Conservation (phyloP, 2,888 invertebrate species). For the Papilio gigon region DNA sequence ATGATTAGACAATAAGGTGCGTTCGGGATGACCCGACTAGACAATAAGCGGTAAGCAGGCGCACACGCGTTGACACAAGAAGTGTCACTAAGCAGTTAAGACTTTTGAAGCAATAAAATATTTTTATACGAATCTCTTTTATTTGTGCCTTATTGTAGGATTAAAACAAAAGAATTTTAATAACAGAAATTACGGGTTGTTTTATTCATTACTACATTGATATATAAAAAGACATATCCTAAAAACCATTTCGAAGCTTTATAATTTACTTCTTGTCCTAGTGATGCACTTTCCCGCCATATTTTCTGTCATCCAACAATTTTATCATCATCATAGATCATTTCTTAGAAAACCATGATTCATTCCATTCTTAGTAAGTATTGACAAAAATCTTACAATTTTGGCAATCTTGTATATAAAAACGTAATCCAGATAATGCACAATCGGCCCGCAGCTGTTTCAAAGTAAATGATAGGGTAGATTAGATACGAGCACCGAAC, state of each 20-base stretch:
- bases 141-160: conserved; percentile 36
- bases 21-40: conserved; percentile 24
- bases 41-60: conserved; percentile 39
- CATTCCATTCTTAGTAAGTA: not conserved
- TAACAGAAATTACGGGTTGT: too few relatives aligned
- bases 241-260: too few relatives aligned
- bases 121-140: conserved; percentile 47
- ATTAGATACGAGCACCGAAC: conserved; percentile 28
- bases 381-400: conserved; percentile 15
- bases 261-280: too few relatives aligned
- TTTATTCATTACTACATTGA: too few relatives aligned
- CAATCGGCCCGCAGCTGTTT: conserved; percentile 16
- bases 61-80: conserved; percentile 37
- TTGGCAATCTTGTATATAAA: conserved; percentile 24
- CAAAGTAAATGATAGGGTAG: conserved; percentile 33
- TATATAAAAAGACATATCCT: too few relatives aligned
- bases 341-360: not conserved
- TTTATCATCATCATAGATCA: not conserved
- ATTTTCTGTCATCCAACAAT: too few relatives aligned
- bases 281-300: too few relatives aligned
- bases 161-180: too few relatives aligned
- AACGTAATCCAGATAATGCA: conserved; percentile 55
- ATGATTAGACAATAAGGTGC: conserved; percentile 36
- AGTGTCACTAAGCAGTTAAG: conserved; percentile 39
- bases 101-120: conserved; percentile 51